phyloP scores from a whole-genome alignment of 1,140 invertebrate species.

The Drosophila truncata region DNA sequence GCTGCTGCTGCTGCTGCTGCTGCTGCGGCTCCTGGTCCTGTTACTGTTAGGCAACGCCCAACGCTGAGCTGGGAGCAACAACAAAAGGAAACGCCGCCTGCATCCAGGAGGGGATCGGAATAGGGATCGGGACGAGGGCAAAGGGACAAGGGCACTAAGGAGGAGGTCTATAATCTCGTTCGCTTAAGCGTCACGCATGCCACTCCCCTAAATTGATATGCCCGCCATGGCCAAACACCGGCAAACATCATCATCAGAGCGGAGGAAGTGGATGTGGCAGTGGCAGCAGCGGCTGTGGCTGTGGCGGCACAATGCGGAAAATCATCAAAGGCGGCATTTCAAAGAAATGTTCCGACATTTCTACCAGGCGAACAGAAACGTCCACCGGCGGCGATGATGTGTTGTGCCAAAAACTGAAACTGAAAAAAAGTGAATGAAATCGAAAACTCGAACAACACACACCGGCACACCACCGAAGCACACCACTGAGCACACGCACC shows the following conservation, averaged over 20 bases:
- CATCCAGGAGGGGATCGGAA: conserved; percentile 4
- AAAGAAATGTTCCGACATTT: conserved; percentile 81
- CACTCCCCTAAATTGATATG: conserved; percentile 83
- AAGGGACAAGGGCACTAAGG: neutral
- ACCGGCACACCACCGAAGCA: conserved; percentile 30
- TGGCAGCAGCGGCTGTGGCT: conserved; percentile 27
- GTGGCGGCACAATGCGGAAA: conserved; percentile 71
- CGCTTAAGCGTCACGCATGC: conserved; percentile 79
- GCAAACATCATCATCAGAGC: conserved; percentile 74
- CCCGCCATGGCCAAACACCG: conserved; percentile 69
- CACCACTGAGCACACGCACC: conserved; percentile 32
- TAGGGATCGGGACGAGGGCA: conserved; percentile 10
- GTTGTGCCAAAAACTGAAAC: conserved; percentile 64
- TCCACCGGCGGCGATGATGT: conserved; percentile 60
- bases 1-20: conserved; percentile 43
- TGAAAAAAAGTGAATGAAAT: conserved; percentile 63
- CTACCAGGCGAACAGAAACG: conserved; percentile 76
- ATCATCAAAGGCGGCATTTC: conserved; percentile 83
- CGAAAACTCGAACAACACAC: conserved; percentile 60
- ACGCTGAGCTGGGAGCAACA: conserved; percentile 53
- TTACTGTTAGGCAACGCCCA: conserved; percentile 70
- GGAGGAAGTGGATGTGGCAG: conserved; percentile 48
- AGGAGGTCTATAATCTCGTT: conserved; percentile 78
- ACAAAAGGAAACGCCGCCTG: conserved; percentile 76
- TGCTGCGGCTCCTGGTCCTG: conserved; percentile 58